Percentiles rank a stretch among this genome's conserved stretches.
phyloP scores from a whole-genome alignment of 1,140 invertebrate genomes.

The Drosophila prosaltans region DNA sequence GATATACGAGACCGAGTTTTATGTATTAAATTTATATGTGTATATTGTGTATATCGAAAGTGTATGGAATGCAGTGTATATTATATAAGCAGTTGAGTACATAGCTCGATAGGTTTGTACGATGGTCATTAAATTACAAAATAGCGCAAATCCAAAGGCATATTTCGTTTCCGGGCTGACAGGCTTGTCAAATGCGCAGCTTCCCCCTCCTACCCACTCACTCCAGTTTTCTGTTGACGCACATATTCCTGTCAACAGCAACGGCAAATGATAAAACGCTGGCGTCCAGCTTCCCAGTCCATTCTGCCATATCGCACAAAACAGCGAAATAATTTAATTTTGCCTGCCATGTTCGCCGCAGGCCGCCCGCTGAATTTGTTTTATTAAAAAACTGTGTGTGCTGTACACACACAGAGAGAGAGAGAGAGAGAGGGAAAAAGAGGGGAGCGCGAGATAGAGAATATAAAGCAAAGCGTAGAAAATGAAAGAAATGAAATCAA shows the following conservation, averaged over 20 bases:
- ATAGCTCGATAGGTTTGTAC: conserved; percentile 15
- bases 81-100: conserved; percentile 25
- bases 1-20: too few relatives aligned
- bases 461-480: conserved; percentile 27
- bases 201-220: background rate
- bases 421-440: conserved; percentile 13
- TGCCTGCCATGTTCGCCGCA: conserved; percentile 77
- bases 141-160: conserved; percentile 30
- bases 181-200: conserved; percentile 54
- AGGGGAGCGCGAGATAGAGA: background rate
- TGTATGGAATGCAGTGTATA: conserved; percentile 20
- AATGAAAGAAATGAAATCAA: conserved; percentile 70
- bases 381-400: conserved; percentile 73
- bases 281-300: conserved; percentile 55
- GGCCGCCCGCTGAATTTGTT: conserved; percentile 75
- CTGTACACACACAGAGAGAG: conserved; percentile 34
- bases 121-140: conserved; percentile 63
- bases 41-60: too few relatives aligned
- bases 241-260: conserved; percentile 59
- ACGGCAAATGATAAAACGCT: conserved; percentile 72
- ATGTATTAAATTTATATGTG: too few relatives aligned
- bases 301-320: conserved; percentile 29
- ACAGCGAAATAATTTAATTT: conserved; percentile 77
- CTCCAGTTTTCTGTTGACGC: background rate
- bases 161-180: conserved; percentile 38